phyloP scores from a whole-genome alignment of 2,888 invertebrate species.

The Leptopilina myrica region DNA sequence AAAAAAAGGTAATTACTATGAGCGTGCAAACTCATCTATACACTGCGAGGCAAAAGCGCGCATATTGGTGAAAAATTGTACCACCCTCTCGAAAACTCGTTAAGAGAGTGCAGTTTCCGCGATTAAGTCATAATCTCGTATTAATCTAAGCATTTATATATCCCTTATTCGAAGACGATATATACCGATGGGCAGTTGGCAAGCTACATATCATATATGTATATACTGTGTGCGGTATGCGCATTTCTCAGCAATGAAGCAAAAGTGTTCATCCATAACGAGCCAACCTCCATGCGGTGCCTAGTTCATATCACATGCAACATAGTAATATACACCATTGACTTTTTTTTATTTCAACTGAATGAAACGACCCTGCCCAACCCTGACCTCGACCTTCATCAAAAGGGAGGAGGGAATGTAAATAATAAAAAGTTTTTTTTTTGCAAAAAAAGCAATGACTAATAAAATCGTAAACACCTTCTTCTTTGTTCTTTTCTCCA shows the following conservation, averaged over 20 bases:
- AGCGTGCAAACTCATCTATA: neutral
- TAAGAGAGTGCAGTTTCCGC: slow-evolving; percentile 55
- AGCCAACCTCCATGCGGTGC: slow-evolving; percentile 40
- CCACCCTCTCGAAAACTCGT: slow-evolving; percentile 53
- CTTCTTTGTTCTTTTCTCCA: slow-evolving; percentile 56
- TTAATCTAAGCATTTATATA: slow-evolving; percentile 59
- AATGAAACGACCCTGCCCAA: slow-evolving; percentile 67
- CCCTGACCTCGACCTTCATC: slow-evolving; percentile 67
- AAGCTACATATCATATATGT: slow-evolving; percentile 46
- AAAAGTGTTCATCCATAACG: slow-evolving; percentile 47
- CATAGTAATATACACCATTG: slow-evolving; percentile 46
- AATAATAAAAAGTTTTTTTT: slow-evolving; percentile 19
- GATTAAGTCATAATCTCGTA: slow-evolving; percentile 58
- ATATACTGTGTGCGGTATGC: slow-evolving; percentile 46
- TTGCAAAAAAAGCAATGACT: slow-evolving; percentile 44
- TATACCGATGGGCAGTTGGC: slow-evolving; percentile 42
- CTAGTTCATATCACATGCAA: slow-evolving; percentile 10
- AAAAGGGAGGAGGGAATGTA: slow-evolving; percentile 12
- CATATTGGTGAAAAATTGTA: slow-evolving; percentile 12
- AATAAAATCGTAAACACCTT: slow-evolving; percentile 63
- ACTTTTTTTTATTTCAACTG: slow-evolving; percentile 65
- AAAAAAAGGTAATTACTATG: neutral
- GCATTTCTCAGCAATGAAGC: slow-evolving; percentile 44
- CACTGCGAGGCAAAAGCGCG: too few relatives aligned
- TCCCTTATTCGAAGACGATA: slow-evolving; percentile 38